Conservation (phyloP, 2,797 vertebrate genomes). For the Schizothorax lantsangensis region DNA sequence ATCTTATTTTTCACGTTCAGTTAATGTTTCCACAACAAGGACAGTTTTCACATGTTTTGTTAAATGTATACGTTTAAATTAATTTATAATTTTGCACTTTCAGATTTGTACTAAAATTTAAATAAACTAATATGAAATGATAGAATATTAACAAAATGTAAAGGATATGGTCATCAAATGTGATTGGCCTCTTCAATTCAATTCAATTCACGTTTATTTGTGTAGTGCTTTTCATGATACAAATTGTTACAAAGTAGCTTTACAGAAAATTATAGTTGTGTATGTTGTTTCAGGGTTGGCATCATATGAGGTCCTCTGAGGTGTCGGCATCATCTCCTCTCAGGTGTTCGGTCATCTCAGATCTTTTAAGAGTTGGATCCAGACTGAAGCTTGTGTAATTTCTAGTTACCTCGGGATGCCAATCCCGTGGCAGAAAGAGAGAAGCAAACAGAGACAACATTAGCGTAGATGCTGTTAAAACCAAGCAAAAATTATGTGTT, state of each 20-base stretch:
- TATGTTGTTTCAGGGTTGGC: not conserved
- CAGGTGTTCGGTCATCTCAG: not conserved
- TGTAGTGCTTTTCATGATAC: too few species aligned
- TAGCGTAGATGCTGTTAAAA: too few species aligned
- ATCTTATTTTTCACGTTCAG: not conserved
- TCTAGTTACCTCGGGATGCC: too few species aligned
- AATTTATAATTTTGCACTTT: not conserved
- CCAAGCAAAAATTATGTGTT: too few species aligned
- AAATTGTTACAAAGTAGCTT: too few species aligned
- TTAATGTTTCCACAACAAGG: not conserved
- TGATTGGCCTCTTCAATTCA: not conserved
- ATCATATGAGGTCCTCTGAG: not conserved
- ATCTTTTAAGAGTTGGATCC: not conserved
- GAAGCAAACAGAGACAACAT: too few species aligned
- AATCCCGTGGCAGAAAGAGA: too few species aligned
- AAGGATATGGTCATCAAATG: not conserved
- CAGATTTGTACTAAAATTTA: not conserved
- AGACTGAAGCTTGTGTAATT: not conserved
- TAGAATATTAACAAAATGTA: not conserved
- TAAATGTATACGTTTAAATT: not conserved
- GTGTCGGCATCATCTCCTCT: not conserved
- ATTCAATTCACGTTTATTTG: too few species aligned
- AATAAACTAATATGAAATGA: not conserved
- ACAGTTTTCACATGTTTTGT: not conserved
- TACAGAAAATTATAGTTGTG: not conserved